Conservation (phyloP, 1,140 invertebrate genomes). For the Drosophila chauvacae region DNA sequence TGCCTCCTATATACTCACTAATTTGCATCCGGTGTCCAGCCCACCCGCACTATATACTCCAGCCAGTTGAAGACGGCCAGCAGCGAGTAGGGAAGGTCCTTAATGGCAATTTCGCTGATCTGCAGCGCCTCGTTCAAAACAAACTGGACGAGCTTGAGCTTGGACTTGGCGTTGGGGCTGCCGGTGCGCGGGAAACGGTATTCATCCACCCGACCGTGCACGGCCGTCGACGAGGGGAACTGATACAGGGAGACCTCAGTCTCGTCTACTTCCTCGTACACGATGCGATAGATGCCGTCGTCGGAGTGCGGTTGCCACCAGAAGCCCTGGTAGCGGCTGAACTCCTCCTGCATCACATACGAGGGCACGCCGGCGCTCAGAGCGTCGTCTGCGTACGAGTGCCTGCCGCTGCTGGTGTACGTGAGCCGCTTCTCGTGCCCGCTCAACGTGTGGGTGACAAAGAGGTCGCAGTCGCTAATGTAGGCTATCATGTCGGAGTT, state of each 20-base stretch:
- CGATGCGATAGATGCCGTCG: constrained; percentile 92
- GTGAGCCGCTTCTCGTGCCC: constrained; percentile 91
- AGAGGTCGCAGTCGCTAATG: constrained; percentile 95
- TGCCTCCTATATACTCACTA: constrained; percentile 87
- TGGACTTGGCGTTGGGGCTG: constrained; percentile 94
- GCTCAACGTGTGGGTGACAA: constrained; percentile 92
- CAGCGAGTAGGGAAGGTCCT: constrained; percentile 90
- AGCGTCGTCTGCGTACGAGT: constrained; percentile 91
- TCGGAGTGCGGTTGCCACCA: constrained; percentile 96
- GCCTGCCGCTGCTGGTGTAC: constrained; percentile 91
- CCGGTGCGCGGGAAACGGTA: constrained; percentile 96
- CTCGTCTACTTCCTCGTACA: constrained; percentile 99
- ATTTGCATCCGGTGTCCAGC: constrained; percentile 95
- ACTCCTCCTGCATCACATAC: constrained; percentile 99
- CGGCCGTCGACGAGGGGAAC: constrained; percentile 91
- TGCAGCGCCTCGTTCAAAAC: constrained; percentile 88
- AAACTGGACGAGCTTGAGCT: constrained; percentile 95
- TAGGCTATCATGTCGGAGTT: constrained; percentile 95
- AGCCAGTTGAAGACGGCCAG: constrained; percentile 93
- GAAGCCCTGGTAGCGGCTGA: constrained; percentile 97
- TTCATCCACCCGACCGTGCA: constrained; percentile 92
- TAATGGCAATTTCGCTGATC: constrained; percentile 88
- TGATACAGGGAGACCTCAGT: constrained; percentile 95
- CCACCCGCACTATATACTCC: constrained; percentile 96
- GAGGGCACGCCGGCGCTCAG: constrained; percentile 96